Percentiles rank a stretch among this genome's conserved stretches.
These are phyloP conservation scores for Bagarius yarrelli DNA, from an alignment of 2,113 vertebrate species.

Conservation along the genomic window DNA sequence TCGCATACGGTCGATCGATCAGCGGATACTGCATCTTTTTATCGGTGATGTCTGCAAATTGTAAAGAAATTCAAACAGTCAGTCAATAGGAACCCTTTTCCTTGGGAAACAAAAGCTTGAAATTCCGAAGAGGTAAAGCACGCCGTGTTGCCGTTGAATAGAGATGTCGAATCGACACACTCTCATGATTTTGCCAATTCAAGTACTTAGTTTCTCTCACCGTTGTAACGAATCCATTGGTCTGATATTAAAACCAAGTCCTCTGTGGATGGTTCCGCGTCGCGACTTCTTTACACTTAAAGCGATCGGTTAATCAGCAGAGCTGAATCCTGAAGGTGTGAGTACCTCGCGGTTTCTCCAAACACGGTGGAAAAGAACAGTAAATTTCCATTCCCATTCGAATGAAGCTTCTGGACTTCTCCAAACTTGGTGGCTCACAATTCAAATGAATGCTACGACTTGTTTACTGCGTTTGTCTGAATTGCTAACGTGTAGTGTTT, in stretches of 20 bases:
- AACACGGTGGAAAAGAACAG: slow-evolving; percentile 77
- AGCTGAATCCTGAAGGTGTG: slow-evolving; percentile 77
- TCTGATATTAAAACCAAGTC: slow-evolving; percentile 76
- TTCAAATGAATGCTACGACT: slow-evolving; percentile 69
- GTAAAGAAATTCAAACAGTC: too few species aligned
- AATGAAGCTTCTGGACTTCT: slow-evolving; percentile 76
- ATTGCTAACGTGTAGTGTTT: slow-evolving; percentile 71
- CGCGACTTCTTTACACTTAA: slow-evolving; percentile 81
- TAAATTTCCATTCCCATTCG: slow-evolving; percentile 78
- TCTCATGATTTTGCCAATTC: slow-evolving; percentile 75
- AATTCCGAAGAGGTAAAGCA: slow-evolving; percentile 74
- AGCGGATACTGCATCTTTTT: slow-evolving; percentile 77
- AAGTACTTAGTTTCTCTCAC: slow-evolving; percentile 74
- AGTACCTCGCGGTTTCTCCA: slow-evolving; percentile 75
- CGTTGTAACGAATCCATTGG: slow-evolving; percentile 79
- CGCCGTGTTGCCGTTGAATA: slow-evolving; percentile 66
- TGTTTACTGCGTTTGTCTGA: slow-evolving; percentile 75
- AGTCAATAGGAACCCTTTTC: slow-evolving; percentile 79
- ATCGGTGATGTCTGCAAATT: slow-evolving; percentile 74
- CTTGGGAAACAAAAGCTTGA: slow-evolving; percentile 75
- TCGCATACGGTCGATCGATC: slow-evolving; percentile 65
- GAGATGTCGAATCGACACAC: slow-evolving; percentile 73
- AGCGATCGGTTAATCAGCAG: slow-evolving; percentile 73
- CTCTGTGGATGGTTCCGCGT: slow-evolving; percentile 67
- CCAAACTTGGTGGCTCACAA: slow-evolving; percentile 78